Conservation (phyloP, 1,140 invertebrate genomes). For the Cyclargus thomasi region DNA sequence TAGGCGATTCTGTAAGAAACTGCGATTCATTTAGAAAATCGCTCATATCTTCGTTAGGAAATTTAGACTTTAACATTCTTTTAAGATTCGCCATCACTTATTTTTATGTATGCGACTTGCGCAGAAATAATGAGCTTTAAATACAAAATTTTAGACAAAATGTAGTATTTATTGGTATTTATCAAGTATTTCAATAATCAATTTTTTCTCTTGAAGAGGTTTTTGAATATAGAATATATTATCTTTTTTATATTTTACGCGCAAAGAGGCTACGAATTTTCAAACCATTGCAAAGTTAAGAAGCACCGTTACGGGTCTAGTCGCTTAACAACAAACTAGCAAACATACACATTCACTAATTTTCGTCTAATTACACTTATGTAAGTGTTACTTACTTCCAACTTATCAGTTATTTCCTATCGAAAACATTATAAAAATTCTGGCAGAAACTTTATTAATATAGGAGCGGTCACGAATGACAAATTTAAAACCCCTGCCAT, state of each 20-base stretch:
- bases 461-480: not conserved
- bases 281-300: not conserved
- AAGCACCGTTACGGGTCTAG: too few species aligned
- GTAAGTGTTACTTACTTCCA: too few species aligned
- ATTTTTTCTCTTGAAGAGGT: not conserved
- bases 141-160: too few species aligned
- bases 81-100: conserved; percentile 40
- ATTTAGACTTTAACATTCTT: conserved; percentile 44
- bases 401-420: too few species aligned
- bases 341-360: too few species aligned
- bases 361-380: too few species aligned
- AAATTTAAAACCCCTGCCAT: not conserved
- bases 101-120: not conserved
- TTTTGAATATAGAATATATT: not conserved
- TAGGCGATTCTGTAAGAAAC: conserved; percentile 44
- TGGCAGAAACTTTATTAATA: too few species aligned
- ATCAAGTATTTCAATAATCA: too few species aligned
- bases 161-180: too few species aligned
- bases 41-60: conserved; percentile 42
- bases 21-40: conserved; percentile 50
- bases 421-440: too few species aligned
- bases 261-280: not conserved
- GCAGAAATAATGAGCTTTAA: too few species aligned
- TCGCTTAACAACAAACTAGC: too few species aligned
- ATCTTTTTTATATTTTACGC: not conserved